A percentile compares a stretch with the other conserved stretches of the same genome.
phyloP scores from a whole-genome alignment of 1,140 invertebrate species.

The Reticulitermes speratus region DNA sequence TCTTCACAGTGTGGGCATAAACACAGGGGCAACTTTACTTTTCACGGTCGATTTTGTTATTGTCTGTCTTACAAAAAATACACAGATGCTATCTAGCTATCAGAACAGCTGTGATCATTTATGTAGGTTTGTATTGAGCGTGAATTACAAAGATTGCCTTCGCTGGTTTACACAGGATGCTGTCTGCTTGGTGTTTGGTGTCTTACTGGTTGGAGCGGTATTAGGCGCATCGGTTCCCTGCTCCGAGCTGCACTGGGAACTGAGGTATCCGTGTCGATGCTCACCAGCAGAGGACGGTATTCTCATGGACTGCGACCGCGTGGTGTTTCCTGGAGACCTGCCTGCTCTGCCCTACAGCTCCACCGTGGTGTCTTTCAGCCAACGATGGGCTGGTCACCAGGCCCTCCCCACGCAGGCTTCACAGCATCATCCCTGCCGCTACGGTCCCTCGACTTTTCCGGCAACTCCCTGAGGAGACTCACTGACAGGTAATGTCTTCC shows the following conservation, averaged over 20 bases:
- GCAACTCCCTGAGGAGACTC: constrained; percentile 76
- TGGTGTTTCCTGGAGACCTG: constrained; percentile 76
- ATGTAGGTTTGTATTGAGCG: background rate
- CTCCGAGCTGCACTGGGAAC: constrained; percentile 61
- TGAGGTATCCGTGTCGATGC: constrained; percentile 47
- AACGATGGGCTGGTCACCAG: constrained; percentile 75
- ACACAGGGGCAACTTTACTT: too few species aligned
- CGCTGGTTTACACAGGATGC: background rate
- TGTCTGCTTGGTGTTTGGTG: background rate
- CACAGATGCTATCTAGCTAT: too few species aligned
- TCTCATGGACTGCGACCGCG: constrained; percentile 74
- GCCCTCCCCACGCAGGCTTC: constrained; percentile 69
- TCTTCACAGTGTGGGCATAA: too few species aligned
- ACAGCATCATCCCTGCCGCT: constrained; percentile 58
- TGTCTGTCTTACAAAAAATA: too few species aligned
- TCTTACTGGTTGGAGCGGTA: background rate
- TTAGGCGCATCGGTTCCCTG: constrained; percentile 57
- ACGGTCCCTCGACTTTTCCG: constrained; percentile 74
- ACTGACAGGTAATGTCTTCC: constrained; percentile 59
- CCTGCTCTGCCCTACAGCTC: constrained; percentile 69
- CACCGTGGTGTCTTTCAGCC: constrained; percentile 72
- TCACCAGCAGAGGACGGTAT: constrained; percentile 48
- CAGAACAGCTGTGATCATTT: too few species aligned
- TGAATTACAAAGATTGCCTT: background rate
- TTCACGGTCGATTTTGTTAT: too few species aligned